Evolutionary conservation across 2,797 vertebrate species (phyloP), one percentile per base, ranked within the genome.

Genomic region (Arctocebus calabarensis): DNA sequence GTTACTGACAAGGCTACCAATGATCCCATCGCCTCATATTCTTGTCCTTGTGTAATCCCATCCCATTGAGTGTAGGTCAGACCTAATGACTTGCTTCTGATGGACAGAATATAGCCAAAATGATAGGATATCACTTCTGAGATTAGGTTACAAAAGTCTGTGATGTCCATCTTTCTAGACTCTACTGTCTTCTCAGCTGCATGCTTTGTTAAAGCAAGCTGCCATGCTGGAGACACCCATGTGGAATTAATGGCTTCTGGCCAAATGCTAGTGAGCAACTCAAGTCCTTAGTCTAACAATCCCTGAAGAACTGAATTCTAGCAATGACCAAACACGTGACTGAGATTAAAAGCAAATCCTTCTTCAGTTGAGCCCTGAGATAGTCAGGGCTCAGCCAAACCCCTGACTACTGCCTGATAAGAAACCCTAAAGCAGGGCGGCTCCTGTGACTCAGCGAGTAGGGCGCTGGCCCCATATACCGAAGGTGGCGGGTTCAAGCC

Each of bases 11-110:
- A 22, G 22, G 57, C 32, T 68, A 14, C 71, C 43, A 20, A 16
- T 61, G 29, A 68, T 12, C 27, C 12, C 3, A 17, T n/a, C n/a
- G 77, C 48, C 32, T 2, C 6, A 64, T 13, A 61, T 14, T 66
- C 19, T 68, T 1, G 4, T 10, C 16, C 10, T 22, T 79, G 23
- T 57, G 25, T n/a, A 48, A 92, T 17, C 13, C 52, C 40, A 75
- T 23, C 43, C 79, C 74, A 40, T 2, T 79, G 68, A 81, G 32
- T n/a, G 1, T 27, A 64, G 27, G 64, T 7, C 61, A 5, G 37
- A 64, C 27, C 61, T 77, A 78, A 23, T 48, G 45, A 86, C 32
- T 89, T 90, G 62, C 59, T 90, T 87, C 78, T 68, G 79, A 90
- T 4, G 9, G 29, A 79, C 5, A 90, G 57, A 90, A 59, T 23